Evolutionary conservation across 2,888 invertebrate genomes (phyloP), one percentile per base, ranked within the genome.

Genomic region (Scaptomyza reducta): DNA sequence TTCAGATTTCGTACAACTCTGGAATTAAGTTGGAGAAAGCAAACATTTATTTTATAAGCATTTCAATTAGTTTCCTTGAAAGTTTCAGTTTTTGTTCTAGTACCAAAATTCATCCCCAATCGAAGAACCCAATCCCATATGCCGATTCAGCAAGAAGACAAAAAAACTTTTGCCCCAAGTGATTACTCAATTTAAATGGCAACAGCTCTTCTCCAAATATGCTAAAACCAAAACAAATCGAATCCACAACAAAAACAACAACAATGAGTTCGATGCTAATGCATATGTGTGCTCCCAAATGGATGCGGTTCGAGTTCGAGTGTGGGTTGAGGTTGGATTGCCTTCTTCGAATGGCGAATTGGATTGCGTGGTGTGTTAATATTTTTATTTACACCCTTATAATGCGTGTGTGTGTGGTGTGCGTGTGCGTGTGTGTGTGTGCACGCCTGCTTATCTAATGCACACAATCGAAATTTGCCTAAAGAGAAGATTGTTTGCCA

Each of bases 321-420:
- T 57, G 44, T 38, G 14, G 14, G 38, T 38, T 38, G 62, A 62
- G 66, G 70, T 74, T 74, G 75, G 70, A 14, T 40, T 22, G 50
- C 27, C 27, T 27, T 27, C 22, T 22, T 22, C 22, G 22, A 1
- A 22, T 3, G 3, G 3, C 22, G 22, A 22, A 22, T 22, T 22
- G 22, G 22, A 14, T 22, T 35, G n/a, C 51, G 42, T 65, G 59
- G 22, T 75, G 59, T 77, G 74, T 74, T 86, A 81, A 88, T 88
- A 89, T 88, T 88, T 89, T 79, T 77, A 89, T 89, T 87, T 87
- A 76, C 87, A 88, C 89, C 89, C 89, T 80, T 79, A 83, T 74
- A 79, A 81, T 83, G 81, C 65, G 35, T 29, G 68, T 50, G 59
- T 41, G 49, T 18, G 57, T 65, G n/a, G 59, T 64, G 66, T 66